Base-by-base conservation (phyloP, 2,888 invertebrate species). In the Brachynemurus nebulosus region DNA sequence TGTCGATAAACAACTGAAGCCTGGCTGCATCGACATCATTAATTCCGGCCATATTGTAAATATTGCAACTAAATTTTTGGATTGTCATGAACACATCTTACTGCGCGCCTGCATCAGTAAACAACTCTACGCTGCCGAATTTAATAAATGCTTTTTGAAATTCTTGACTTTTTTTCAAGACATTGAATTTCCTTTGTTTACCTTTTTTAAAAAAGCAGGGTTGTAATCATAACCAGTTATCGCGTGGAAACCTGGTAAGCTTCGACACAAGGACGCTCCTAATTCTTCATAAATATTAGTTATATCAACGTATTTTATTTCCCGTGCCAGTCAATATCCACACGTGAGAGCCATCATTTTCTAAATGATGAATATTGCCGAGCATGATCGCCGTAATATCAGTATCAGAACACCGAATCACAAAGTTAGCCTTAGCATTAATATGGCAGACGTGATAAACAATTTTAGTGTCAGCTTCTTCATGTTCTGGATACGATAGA, bases 381-480 rank as follows among this genome's bases (percentile, higher is more conserved):
- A 54, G 25, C 52, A 54, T 52, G 25, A 55, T 54, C 8, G 48
- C 44, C n/a, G 47, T 23, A 40, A 54, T 47, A 49, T 53, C 52
- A 20, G 51, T 53, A 47, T 53, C 51, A 42, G 48, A 49, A 42
- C 48, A 42, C 50, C 51, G 49, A 21, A 53, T 51, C 7, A 47
- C 50, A 48, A 55, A 36, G 49, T 55, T 50, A 17, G 48, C 48
- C 25, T 50, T 45, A 43, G 17, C 33, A 18, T 41, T 17, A 12
- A 49, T 44, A 6, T 33, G 46, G 27, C 27, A 40, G 11, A 27
- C 27, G 12, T 27, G 27, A 5, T 27, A 27, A 5, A 27, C 27
- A n/a, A 53, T 53, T 48, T 50, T 52, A 6, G 49, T 50, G 30
- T 52, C 47, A 14, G 49, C 51, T 38, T 51, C 49, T 48, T 51